Evolutionary conservation across 2,113 vertebrate species (phyloP).

Genomic region (Thalassarche chlororhynchos): DNA sequence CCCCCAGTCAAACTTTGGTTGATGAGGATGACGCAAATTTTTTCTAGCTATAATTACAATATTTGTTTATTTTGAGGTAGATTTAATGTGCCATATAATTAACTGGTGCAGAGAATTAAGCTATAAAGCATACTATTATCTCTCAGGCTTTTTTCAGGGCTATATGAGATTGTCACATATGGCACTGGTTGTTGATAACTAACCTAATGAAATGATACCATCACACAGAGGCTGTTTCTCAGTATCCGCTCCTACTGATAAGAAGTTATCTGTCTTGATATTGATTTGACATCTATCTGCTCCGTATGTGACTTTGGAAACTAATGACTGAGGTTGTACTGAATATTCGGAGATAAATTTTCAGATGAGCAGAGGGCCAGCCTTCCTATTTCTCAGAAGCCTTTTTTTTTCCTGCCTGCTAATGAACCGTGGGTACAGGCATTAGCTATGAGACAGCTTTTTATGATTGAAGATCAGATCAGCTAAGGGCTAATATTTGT

Average conservation of each 20-base stretch:
- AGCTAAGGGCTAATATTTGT: constrained; percentile 49
- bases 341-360: constrained; percentile 69
- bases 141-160: constrained; percentile 18
- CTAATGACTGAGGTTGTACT: constrained; percentile 62
- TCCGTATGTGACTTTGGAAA: constrained; percentile 68
- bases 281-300: constrained; percentile 77
- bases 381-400: constrained; percentile 49
- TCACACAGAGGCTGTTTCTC: constrained; percentile 51
- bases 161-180: constrained; percentile 30
- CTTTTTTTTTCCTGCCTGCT: background rate
- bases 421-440: constrained; percentile 59
- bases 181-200: constrained; percentile 61
- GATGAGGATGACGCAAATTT: background rate
- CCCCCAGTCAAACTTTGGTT: background rate
- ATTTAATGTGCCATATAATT: constrained; percentile 70
- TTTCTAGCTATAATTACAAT: constrained; percentile 20
- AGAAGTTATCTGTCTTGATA: constrained; percentile 70
- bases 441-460: constrained; percentile 46
- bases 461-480: constrained; percentile 42
- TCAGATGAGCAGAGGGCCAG: constrained; percentile 45
- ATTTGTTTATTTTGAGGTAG: constrained; percentile 70
- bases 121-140: constrained; percentile 14
- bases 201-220: constrained; percentile 71
- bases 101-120: constrained; percentile 60
- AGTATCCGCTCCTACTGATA: constrained; percentile 67